Evolutionary conservation across 2,113 vertebrate species (phyloP).

Genomic region (Oreochromis tanganicae): DNA sequence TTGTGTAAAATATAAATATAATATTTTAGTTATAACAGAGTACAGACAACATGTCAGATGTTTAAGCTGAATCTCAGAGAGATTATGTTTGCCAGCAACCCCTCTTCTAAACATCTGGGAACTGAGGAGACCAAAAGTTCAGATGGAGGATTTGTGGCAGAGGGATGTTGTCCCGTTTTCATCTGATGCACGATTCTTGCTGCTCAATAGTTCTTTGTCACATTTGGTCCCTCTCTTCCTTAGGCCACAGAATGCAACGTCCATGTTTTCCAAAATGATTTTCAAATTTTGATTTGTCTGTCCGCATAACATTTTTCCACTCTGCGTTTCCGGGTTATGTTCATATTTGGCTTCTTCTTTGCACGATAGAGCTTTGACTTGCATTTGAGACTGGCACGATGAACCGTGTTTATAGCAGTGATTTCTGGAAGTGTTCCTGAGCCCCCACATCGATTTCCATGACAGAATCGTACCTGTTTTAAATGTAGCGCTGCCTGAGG

Average conservation of each 20-base stretch:
- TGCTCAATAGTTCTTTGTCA: not conserved
- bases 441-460: not conserved
- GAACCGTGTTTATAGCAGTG: not conserved
- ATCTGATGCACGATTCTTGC: rapidly evolving
- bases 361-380: not conserved
- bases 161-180: too few species aligned
- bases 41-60: not conserved
- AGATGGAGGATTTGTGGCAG: too few species aligned
- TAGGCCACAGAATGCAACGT: rapidly evolving
- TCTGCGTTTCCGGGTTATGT: not conserved
- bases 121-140: too few species aligned
- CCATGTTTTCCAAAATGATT: not conserved
- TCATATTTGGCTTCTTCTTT: not conserved
- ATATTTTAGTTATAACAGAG: not conserved
- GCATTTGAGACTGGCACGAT: not conserved
- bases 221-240: not conserved
- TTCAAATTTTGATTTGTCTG: not conserved
- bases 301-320: not conserved
- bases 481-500: not conserved
- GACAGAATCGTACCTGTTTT: not conserved
- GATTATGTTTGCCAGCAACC: too few species aligned
- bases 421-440: not conserved
- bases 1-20: not conserved
- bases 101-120: too few species aligned
- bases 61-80: not conserved